Evolutionary conservation across 2,888 invertebrate species (phyloP), one percentile per base, ranked within the genome.

Genomic region (Drosophila diplacantha): DNA sequence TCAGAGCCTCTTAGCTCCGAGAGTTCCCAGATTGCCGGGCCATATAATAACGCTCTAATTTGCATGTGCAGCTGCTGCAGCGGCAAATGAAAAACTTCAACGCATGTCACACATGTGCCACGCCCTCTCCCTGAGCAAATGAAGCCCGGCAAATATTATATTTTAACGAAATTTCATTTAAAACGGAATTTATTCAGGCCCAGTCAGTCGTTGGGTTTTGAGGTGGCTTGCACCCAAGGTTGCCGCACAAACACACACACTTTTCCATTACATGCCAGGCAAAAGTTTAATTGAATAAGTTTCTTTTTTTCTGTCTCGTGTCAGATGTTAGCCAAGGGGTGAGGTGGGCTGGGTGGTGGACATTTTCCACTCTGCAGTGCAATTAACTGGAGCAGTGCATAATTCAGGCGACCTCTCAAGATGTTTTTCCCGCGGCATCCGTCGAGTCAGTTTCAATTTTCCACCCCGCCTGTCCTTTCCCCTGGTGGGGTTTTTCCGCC

Each of bases 201-300:
- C 68, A 55, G 29, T 29, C 73, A 54, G 39, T 53, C 46, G 55
- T 37, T 49, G 67, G 50, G 31, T 44, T 18, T 32, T 35, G 34
- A 11, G 37, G 37, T 37, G 38, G 34, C 31, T n/a, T 22, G 41
- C 32, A 24, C 50, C 68, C 62, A 69, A 69, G 63, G 69, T 46
- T 62, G 37, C 43, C 32, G 57, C 60, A 46, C 68, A 64, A 63
- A 5, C 18, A 38, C 69, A 63, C 63, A 61, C 62, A 69, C 65
- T 74, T 73, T 71, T 35, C 69, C 73, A 69, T 72, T 74, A 73
- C 72, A 59, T 58, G 62, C 62, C 52, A n/a, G 55, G 69, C 69
- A 70, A 79, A 81, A 81, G 71, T 81, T 81, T 79, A 81, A 81
- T 81, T 81, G 83, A 81, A 81, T 81, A 81, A 81, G 76, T 81